A percentile compares a stretch with the other conserved stretches of the same genome.
These are phyloP conservation scores for Stomorhina lunata DNA, from an alignment of 2,888 invertebrate species.

Conservation along the genomic window DNA sequence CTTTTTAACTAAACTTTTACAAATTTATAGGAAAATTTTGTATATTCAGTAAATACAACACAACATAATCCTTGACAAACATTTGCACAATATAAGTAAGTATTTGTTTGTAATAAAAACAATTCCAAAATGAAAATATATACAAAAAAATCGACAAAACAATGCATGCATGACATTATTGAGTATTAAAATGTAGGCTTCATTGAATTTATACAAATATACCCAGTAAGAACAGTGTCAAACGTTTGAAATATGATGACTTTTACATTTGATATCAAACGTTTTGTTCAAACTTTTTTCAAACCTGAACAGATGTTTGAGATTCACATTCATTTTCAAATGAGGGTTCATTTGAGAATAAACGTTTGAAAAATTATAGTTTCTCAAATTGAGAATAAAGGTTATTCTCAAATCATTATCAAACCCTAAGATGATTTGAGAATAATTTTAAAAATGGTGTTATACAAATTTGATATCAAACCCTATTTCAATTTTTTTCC, in stretches of 20 bases:
- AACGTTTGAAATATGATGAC: neutral
- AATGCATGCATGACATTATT: constrained; percentile 11
- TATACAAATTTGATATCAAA: too few relatives aligned
- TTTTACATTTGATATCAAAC: too few relatives aligned
- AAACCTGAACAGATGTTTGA: too few relatives aligned
- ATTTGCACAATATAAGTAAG: too few relatives aligned
- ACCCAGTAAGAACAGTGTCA: neutral
- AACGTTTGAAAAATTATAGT: neutral
- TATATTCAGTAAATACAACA: neutral
- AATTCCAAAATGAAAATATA: neutral
- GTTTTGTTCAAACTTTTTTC: too few relatives aligned
- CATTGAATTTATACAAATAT: neutral
- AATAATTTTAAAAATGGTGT: too few relatives aligned
- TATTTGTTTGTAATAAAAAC: too few relatives aligned
- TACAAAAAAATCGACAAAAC: neutral
- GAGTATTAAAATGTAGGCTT: constrained; percentile 15
- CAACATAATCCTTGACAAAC: neutral
- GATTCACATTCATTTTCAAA: too few relatives aligned
- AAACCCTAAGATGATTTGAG: too few relatives aligned
- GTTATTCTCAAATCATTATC: too few relatives aligned
- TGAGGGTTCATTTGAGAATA: neutral
- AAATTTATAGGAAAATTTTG: neutral
- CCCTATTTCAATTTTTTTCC: too few relatives aligned
- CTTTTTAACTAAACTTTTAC: neutral
- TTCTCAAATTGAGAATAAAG: too few relatives aligned